Evolutionary conservation across 2,888 invertebrate species (phyloP).

Genomic region (Metellina segmentata): DNA sequence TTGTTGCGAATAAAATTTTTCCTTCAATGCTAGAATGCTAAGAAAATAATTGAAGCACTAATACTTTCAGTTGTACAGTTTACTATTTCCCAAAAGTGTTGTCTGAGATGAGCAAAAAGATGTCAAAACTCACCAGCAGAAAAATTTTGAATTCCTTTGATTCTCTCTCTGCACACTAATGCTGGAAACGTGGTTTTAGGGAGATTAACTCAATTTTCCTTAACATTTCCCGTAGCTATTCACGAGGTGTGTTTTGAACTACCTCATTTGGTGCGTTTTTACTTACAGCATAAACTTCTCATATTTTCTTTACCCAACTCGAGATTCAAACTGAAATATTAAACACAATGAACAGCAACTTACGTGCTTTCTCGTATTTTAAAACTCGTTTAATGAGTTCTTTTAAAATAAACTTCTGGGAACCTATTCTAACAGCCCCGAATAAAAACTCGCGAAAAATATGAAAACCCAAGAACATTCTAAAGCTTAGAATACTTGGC

Average conservation of each 20-base stretch:
- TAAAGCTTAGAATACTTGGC: slow-evolving; percentile 29
- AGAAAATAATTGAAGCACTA: too few species aligned
- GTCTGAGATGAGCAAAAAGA: not conserved
- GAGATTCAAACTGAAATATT: slow-evolving; percentile 7
- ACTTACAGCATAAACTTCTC: not conserved
- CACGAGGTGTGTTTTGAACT: not conserved
- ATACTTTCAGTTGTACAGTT: too few species aligned
- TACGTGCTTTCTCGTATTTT: not conserved
- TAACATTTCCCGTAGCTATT: not conserved
- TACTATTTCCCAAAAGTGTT: too few species aligned
- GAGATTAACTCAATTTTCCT: slow-evolving; percentile 2
- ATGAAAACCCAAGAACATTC: slow-evolving; percentile 8
- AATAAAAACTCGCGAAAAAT: not conserved
- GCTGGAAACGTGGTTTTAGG: not conserved
- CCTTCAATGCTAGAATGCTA: too few species aligned
- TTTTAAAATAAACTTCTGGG: slow-evolving; percentile 16
- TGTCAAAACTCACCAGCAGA: not conserved
- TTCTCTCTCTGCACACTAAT: not conserved
- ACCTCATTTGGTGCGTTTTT: not conserved
- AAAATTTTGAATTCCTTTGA: not conserved
- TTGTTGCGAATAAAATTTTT: too few species aligned
- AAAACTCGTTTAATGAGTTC: slow-evolving; percentile 31
- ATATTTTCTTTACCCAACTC: not conserved
- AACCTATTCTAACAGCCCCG: slow-evolving; percentile 17
- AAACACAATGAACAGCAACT: slow-evolving; percentile 16